Base-by-base conservation (phyloP, 2,113 vertebrate species). In the Malurus alboscapulatus region DNA sequence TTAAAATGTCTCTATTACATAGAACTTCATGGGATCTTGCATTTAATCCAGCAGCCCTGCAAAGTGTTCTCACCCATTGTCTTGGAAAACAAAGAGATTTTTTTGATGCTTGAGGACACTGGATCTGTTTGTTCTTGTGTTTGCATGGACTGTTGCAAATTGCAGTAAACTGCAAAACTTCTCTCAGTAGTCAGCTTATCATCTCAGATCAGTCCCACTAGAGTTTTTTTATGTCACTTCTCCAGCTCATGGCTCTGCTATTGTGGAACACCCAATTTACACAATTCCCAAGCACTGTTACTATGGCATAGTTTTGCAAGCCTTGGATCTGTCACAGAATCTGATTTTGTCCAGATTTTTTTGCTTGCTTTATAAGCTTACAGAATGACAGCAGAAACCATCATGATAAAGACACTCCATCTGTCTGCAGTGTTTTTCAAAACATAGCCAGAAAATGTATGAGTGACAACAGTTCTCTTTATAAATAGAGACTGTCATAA, bases 61-160 rank as follows among this genome's bases (percentile, higher is more conserved):
- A 63, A 40, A 54, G 15, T 14, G 10, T 62, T 53, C 21, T 72
- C 40, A 47, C 36, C 12, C 12, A 42, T 27, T 75, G 19, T 57
- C 32, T 66, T 0, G 0, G n/a, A 50, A 76, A 75, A 75, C 13
- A 44, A 3, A 5, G 20, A 32, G 11, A 1, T 81, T 68, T 67
- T 72, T 17, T 76, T 81, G 26, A 25, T 42, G 9, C 53, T 53
- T 50, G 44, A 57, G 18, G 38, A 63, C 58, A 30, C 30, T 34
- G n/a, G n/a, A 58, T 24, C 38, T 50, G 16, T 58, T 74, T 55
- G 11, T 48, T 80, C 25, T 57, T 68, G 27, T 62, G 3, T 20
- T 66, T 71, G 53, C 48, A 40, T 22, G 30, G 47, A 75, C 72
- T 79, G 26, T 44, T 66, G n/a, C 67, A 44, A 89, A 53, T 32